These are phyloP conservation scores for Nothobranchius furzeri DNA, from an alignment of 2,113 vertebrate species.

Conservation along the genomic window DNA sequence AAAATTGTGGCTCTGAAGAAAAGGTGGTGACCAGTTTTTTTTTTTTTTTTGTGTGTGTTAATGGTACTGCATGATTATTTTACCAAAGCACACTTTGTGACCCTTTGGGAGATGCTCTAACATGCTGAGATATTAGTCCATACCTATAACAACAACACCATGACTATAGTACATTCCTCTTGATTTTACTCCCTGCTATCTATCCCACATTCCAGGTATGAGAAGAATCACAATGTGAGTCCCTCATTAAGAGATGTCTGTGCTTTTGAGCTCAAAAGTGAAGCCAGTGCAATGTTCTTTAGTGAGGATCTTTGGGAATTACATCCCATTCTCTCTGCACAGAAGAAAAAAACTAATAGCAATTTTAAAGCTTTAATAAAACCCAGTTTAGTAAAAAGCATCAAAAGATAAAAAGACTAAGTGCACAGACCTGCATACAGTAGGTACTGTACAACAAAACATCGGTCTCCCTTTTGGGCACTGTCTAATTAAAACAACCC, in stretches of 20 bases:
- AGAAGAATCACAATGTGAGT: constrained; percentile 40
- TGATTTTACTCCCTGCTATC: constrained; percentile 3
- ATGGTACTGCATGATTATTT: no score
- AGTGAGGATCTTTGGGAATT: constrained; percentile 27
- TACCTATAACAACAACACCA: constrained; percentile 24
- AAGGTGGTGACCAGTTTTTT: no score
- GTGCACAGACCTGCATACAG: constrained; percentile 31
- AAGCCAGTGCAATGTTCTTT: not conserved
- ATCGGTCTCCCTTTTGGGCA: constrained; percentile 25
- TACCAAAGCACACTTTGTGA: no score
- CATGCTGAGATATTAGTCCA: constrained; percentile 16
- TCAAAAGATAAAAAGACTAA: constrained; percentile 45
- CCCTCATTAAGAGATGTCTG: constrained; percentile 23
- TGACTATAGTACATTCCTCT: constrained; percentile 38
- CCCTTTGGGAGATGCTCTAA: not conserved
- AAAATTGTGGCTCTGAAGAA: no score
- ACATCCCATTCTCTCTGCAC: constrained; percentile 13
- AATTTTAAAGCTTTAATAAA: constrained; percentile 44
- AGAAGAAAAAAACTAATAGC: constrained; percentile 43
- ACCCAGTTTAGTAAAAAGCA: constrained; percentile 27
- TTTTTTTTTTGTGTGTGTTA: no score
- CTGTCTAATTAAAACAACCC: constrained; percentile 28
- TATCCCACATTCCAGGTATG: constrained; percentile 42
- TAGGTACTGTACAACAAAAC: constrained; percentile 25
- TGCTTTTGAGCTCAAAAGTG: constrained; percentile 49